Evolutionary conservation across 2,888 invertebrate species (phyloP), one percentile per base, ranked within the genome.

Genomic region (Drosophila helvetica): DNA sequence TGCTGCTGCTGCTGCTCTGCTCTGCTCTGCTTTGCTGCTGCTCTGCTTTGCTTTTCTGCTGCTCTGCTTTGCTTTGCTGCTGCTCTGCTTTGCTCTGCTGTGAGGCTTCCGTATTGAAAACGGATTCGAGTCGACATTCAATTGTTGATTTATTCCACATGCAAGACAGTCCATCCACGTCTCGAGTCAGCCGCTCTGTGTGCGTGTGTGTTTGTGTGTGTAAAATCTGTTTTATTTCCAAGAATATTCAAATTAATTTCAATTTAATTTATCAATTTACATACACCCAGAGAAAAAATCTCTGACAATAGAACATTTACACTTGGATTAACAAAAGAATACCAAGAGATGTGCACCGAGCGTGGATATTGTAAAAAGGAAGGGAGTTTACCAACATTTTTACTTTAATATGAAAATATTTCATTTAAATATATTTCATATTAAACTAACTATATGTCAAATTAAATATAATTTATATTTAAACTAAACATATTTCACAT

Each of bases 231-330:
- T 65, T 64, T 58, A 43, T 68, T 61, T 52, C 54, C 27, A 48
- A 66, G 75, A 75, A 72, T 71, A 69, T 71, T 75, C 61, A 69
- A 78, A 80, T 79, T 66, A 74, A 72, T 72, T 74, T 63, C 47
- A 57, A 61, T 75, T 78, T 68, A 63, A 67, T 68, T 68, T 72
- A 50, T 50, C 25, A 43, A 75, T 71, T 74, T 72, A 67, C 61
- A 72, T 67, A 61, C 45, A 42, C 63, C 25, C 56, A 51, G 2
- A 38, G 15, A 38, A 38, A 38, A 38, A 7, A n/a, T 15, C 5
- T 1, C 1, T 5, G 12, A 5, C 2, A 33, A 12, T 15, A 12
- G 12, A 12, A 33, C 5, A 33, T 33, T 33, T 33, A 33, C 33
- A 33, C 12, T 33, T 33, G 5, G 10, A 33, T 33, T 33, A 1